Evolutionary conservation across 2,888 invertebrate species (phyloP).

Genomic region (Hirtodrosophila histrioides): DNA sequence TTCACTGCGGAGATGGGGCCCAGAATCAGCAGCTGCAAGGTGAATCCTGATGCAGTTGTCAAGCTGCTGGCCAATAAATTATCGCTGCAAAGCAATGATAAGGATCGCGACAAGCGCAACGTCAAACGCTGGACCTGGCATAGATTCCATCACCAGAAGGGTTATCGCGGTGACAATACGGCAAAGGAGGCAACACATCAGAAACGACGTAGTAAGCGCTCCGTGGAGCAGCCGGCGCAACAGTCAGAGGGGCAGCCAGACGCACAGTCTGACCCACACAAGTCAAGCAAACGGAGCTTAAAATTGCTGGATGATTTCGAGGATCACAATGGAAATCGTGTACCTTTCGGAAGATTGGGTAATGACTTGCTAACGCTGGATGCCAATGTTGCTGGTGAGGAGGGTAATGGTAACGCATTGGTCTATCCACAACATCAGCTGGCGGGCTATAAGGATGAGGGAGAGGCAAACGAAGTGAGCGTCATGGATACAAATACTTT

Average conservation of each 20-base stretch:
- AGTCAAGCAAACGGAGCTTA: constrained; percentile 5
- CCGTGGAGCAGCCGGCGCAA: neutral
- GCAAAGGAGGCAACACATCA: neutral
- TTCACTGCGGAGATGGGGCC: neutral
- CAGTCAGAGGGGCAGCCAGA: neutral
- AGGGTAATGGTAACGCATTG: neutral
- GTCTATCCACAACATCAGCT: constrained; percentile 20
- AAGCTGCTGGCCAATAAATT: constrained; percentile 60
- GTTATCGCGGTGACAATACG: neutral
- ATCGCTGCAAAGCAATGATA: constrained; percentile 26
- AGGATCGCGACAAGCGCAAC: constrained; percentile 50
- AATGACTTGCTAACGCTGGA: constrained; percentile 36
- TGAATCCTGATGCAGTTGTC: constrained; percentile 51
- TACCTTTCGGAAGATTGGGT: constrained; percentile 25
- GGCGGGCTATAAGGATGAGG: neutral
- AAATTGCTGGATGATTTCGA: constrained; percentile 48
- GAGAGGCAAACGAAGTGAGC: neutral
- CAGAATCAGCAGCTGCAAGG: constrained; percentile 1
- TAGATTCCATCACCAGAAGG: constrained; percentile 15
- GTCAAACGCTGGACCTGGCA: constrained; percentile 19
- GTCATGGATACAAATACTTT: constrained; percentile 11
- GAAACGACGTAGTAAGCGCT: constrained; percentile 36
- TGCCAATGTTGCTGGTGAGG: constrained; percentile 15
- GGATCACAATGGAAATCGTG: constrained; percentile 66
- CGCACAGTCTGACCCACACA: neutral